phyloP scores from a whole-genome alignment of 2,113 vertebrate genomes.

The Lepus europaeus region DNA sequence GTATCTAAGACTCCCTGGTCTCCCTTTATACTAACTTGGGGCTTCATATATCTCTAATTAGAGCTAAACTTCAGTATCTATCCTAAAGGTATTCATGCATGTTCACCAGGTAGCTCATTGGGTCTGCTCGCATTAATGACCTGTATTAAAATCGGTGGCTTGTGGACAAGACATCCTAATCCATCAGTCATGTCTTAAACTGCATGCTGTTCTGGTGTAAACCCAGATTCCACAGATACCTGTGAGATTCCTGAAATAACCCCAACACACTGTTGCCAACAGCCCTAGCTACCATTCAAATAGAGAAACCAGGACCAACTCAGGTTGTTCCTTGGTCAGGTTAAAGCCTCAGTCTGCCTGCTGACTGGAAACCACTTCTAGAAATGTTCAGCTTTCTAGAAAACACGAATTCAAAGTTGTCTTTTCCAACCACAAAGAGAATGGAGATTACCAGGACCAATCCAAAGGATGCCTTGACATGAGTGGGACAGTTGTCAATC shows the following conservation, averaged over 20 bases:
- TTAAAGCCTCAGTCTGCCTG: not conserved
- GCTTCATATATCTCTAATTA: not conserved
- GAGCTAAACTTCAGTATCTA: not conserved
- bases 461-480: not conserved
- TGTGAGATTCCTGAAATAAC: not conserved
- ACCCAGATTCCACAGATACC: not conserved
- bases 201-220: not conserved
- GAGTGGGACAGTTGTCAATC: not conserved
- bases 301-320: not conserved
- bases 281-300: not conserved
- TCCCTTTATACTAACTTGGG: conserved; percentile 5
- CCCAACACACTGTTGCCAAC: not conserved
- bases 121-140: not conserved
- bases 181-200: not conserved
- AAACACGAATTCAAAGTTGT: not conserved
- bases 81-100: not conserved
- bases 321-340: not conserved
- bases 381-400: not conserved
- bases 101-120: not conserved
- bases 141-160: not conserved
- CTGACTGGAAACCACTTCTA: not conserved
- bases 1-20: no score
- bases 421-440: not conserved
- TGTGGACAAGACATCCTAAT: not conserved
- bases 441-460: not conserved